Evolutionary conservation across 2,888 invertebrate genomes (phyloP), one percentile per base, ranked within the genome.

Genomic region (Dasysyrphus tricinctus): DNA sequence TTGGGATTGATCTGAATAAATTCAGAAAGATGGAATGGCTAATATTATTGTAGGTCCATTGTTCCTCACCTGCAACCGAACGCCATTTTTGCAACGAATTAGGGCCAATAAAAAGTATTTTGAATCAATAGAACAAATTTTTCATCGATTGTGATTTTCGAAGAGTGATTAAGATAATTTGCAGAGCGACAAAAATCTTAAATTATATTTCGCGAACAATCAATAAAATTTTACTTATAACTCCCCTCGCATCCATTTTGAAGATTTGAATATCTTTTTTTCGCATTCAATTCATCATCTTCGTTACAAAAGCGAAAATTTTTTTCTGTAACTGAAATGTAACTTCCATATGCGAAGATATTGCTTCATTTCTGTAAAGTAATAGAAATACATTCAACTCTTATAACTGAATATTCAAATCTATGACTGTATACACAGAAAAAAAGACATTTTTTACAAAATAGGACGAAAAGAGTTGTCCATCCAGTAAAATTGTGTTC

Each of bases 401-500:
- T 54, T n/a, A 16, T n/a, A 16, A 42, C 47, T 56, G 59, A 44
- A 37, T 37, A 39, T 61, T 32, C 47, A 29, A 65, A 29, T 61
- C 24, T 19, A 61, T 51, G 16, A 16, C 8, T 39, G 11, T 34
- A 14, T 3, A 39, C 6, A 14, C 19, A 32, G 57, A 51, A 42
- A 57, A 44, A 70, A 49, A 49, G 59, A 37, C 37, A 8, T 24
- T 24, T 3, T 3, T 32, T 34, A n/a, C 1, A 34, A 74, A 39
- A 32, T 24, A 47, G 32, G 72, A 79, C 54, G 54, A 76, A 69
- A 39, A 63, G 14, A 11, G 56, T n/a, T 69, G 65, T 78, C 42
- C 42, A 54, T 79, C 44, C 51, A 57, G 67, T 57, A 70, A 77
- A 76, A 77, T 65, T 65, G 59, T 65, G 59, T 70, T 75, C 72